phyloP scores from a whole-genome alignment of 2,888 invertebrate species.

The Coenonympha arcania region DNA sequence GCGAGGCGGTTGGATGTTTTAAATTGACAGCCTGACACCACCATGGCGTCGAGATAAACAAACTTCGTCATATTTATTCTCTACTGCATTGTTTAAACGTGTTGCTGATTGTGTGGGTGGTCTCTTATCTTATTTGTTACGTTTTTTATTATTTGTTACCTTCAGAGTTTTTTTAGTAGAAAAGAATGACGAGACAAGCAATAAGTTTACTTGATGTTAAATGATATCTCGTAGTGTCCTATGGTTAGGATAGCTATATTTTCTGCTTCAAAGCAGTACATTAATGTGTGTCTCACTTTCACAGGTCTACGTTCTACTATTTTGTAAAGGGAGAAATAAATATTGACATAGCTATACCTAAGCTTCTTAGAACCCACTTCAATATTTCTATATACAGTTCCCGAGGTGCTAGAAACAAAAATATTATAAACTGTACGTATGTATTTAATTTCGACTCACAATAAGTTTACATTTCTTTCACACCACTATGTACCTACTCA shows the following conservation, averaged over 20 bases:
- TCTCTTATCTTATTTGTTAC: not conserved
- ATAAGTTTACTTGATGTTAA: too few relatives aligned
- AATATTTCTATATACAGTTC: not conserved
- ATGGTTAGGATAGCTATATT: too few relatives aligned
- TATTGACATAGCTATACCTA: not conserved
- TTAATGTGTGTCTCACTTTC: too few relatives aligned
- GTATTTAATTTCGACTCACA: not conserved
- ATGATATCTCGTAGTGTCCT: too few relatives aligned
- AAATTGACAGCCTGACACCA: conserved; percentile 26
- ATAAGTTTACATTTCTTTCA: conserved; percentile 5
- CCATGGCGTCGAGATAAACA: conserved; percentile 25
- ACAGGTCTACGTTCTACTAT: too few relatives aligned
- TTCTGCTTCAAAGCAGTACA: too few relatives aligned
- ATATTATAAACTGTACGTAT: too few relatives aligned
- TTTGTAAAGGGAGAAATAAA: too few relatives aligned
- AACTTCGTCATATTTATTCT: conserved; percentile 22
- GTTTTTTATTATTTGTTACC: not conserved
- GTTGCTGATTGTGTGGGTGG: conserved; percentile 7
- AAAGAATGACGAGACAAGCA: too few relatives aligned
- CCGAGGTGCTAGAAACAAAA: conserved; percentile 1
- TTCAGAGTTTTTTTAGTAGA: too few relatives aligned
- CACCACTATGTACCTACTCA: conserved; percentile 1
- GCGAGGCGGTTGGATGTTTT: conserved; percentile 19
- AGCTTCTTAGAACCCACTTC: not conserved
- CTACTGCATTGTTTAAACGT: conserved; percentile 12